phyloP scores from a whole-genome alignment of 2,113 vertebrate species.

The Ovibos moschatus region DNA sequence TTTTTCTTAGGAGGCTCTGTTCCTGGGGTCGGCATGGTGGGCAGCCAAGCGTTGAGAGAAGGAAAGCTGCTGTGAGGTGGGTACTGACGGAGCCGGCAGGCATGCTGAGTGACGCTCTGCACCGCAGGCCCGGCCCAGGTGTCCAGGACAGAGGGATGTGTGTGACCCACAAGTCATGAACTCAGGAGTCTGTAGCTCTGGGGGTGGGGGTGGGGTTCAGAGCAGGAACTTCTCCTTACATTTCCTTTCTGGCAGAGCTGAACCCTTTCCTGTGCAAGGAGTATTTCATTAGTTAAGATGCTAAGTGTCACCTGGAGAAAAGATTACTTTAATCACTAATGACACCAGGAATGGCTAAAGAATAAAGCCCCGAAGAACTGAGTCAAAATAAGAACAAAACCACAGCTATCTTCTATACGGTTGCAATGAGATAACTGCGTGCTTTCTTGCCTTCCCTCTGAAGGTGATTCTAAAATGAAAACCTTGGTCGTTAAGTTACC shows the following conservation, averaged over 20 bases:
- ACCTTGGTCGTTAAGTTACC: neutral
- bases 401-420: neutral
- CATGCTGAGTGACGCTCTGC: conserved; percentile 65
- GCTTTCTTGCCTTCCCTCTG: neutral
- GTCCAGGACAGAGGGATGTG: conserved; percentile 24
- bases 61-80: conserved; percentile 64
- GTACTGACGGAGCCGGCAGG: conserved; percentile 36
- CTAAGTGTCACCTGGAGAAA: conserved; percentile 30
- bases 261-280: neutral
- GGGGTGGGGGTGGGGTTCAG: neutral
- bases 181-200: neutral
- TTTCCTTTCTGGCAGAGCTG: neutral
- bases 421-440: neutral
- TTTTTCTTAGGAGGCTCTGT: conserved; percentile 58
- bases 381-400: neutral
- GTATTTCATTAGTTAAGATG: neutral
- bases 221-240: conserved; percentile 38
- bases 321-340: neutral
- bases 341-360: neutral
- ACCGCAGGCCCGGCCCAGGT: conserved; percentile 63
- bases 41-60: conserved; percentile 74
- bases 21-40: conserved; percentile 42
- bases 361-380: neutral
- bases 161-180: conserved; percentile 43
- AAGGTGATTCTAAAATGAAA: neutral